Percentiles rank a stretch among this genome's conserved stretches.
These are phyloP conservation scores for Synergus umbraculus DNA, from an alignment of 2,888 invertebrate species.

Conservation along the genomic window DNA sequence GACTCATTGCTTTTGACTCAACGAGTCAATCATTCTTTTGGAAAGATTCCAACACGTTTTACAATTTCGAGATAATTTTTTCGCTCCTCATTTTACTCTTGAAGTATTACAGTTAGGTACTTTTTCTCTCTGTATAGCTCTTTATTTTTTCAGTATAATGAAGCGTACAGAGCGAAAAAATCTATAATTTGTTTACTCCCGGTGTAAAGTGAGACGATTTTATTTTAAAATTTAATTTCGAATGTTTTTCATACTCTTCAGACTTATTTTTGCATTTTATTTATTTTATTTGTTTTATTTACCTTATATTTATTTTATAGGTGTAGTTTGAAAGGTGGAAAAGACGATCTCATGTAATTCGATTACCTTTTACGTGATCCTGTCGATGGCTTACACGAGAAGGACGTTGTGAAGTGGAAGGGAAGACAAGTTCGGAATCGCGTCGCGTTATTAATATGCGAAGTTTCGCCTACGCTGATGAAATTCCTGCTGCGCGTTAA, in stretches of 20 bases:
- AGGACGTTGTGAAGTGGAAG: conserved; percentile 23
- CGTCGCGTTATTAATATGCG: conserved; percentile 59
- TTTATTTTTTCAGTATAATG: too few species aligned
- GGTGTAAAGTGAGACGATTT: too few species aligned
- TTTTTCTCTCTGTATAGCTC: too few species aligned
- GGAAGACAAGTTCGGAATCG: conserved; percentile 42
- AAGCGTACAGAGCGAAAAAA: too few species aligned
- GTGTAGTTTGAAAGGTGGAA: not conserved
- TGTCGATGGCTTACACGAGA: conserved; percentile 16
- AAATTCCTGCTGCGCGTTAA: conserved; percentile 55
- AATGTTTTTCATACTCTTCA: too few species aligned
- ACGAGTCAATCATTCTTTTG: not conserved
- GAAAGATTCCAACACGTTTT: not conserved
- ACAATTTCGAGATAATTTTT: too few species aligned
- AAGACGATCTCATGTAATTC: conserved; percentile 4
- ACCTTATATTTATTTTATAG: not conserved
- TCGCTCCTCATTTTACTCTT: too few species aligned
- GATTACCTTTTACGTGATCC: conserved; percentile 36
- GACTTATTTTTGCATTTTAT: not conserved
- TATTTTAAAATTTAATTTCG: too few species aligned
- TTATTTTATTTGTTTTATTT: not conserved
- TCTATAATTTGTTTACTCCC: too few species aligned
- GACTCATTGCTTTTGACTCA: not conserved
- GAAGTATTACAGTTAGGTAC: too few species aligned
- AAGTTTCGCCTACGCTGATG: conserved; percentile 59